phyloP scores from a whole-genome alignment of 2,888 invertebrate species.

The Trachelus tabidus region DNA sequence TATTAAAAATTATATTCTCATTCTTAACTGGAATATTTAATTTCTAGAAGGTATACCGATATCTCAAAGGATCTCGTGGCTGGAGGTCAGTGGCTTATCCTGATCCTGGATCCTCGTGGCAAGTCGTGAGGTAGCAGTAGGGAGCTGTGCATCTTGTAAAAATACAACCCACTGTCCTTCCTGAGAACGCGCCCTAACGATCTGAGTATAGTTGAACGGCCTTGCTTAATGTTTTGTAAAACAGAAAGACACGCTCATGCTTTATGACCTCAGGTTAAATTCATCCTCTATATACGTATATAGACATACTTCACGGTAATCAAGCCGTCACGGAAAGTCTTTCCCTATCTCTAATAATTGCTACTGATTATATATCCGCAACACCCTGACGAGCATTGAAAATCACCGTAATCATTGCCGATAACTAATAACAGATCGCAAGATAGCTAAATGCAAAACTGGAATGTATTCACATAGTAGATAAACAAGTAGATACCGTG shows the following conservation, averaged over 20 bases:
- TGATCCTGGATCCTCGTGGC: neutral
- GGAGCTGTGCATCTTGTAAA: neutral
- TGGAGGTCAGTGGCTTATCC: neutral
- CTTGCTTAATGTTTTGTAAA: neutral
- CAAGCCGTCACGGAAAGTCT: slow-evolving; percentile 1
- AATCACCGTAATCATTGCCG: slow-evolving; percentile 23
- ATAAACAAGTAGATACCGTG: neutral
- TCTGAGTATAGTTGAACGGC: neutral
- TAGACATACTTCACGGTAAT: neutral
- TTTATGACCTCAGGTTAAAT: neutral
- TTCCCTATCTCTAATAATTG: neutral
- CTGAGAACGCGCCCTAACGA: neutral
- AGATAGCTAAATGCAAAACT: neutral
- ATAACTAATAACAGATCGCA: slow-evolving; percentile 22
- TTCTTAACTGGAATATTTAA: neutral
- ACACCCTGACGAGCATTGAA: neutral
- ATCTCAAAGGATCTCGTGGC: neutral
- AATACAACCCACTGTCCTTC: neutral
- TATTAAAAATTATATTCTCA: neutral
- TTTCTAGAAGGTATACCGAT: neutral
- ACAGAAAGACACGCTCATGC: neutral
- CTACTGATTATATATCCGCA: neutral
- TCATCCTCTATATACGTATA: neutral
- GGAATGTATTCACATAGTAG: neutral
- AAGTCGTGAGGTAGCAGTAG: neutral